Evolutionary conservation across 2,113 vertebrate genomes (phyloP), one percentile per base, ranked within the genome.

Genomic region (Pampusana beccarii): DNA sequence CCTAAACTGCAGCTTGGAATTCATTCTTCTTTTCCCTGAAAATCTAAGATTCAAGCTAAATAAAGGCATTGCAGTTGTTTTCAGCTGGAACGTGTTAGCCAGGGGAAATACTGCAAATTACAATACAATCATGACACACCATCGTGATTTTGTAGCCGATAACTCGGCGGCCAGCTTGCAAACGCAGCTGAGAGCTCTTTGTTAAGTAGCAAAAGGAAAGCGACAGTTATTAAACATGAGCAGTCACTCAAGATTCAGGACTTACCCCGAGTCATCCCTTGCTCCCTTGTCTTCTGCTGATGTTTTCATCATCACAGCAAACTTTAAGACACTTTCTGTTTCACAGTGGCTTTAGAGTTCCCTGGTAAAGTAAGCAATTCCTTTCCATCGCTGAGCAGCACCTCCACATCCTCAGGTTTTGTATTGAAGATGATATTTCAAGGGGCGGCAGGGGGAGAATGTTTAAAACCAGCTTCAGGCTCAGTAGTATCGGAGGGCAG

Each of bases 221-320:
- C 15, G 5, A 79, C 5, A 93, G 80, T 79, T 67, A 36, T 36
- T 81, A 74, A 75, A 95, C 83, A 93, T 19, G 78, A 96, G 75
- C 25, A 88, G 66, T 80, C 61, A 75, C 70, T 56, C 70, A 96
- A 93, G 57, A 81, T 96, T 93, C 48, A 54, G 74, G 70, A 97
- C 98, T 98, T 98, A 99, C 98, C 98, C 96, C 70, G 95, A 92
- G 53, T 95, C 93, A 94, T 97, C 91, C 94, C 95, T 93, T 82
- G 85, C 93, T 96, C 93, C 95, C 73, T 92, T 67, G 60, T 93
- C 94, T 78, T 77, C 92, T 36, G 92, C 97, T 85, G 96, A 95
- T 96, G 98, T 98, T 97, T 97, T 98, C 98, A 98, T 98, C 94
- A 93, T 97, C 92, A 92, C 94, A 90, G 92, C 78, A 78, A 90